Base-by-base conservation (phyloP, 2,888 invertebrate genomes). In the Odontocerum albicorne region DNA sequence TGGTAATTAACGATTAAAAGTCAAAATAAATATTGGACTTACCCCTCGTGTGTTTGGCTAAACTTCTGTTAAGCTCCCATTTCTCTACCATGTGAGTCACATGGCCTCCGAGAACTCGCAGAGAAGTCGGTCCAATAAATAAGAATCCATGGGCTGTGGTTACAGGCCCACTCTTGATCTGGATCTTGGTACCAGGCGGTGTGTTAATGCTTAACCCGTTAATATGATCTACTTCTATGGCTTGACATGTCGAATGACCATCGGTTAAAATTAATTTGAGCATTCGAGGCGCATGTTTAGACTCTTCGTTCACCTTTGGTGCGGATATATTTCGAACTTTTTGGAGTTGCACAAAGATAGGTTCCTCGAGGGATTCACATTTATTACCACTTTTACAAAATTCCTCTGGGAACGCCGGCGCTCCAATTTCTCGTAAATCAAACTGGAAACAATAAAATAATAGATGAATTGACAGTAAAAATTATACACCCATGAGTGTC, bases 291-390 rank as follows among this genome's bases (percentile, higher is more conserved):
- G 92, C 91, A 56, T 81, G 79, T 60, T 82, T 83, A 4, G 90
- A 90, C 61, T 92, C 91, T 71, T 94, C 93, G 70, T 93, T 92
- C 10, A 86, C 86, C 74, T 95, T 96, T 3, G 96, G 95, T 21
- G 93, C 92, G 8, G 93, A 84, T 39, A 94, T 85, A 75, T 96
- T 95, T 10, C 92, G 82, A 43, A 94, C 79, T 73, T 92, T 92
- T 69, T 89, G 88, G 64, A 96, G 85, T 80, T 96, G 96, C 38
- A 96, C 77, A 31, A 96, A 86, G 61, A 93, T 75, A n/a, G 77
- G 73, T 13, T 75, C 78, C 50, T 77, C 72, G 43, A 83, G 66
- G 2, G 63, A 64, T 60, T 71, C 72, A 2, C 71, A 68, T 61
- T 76, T 78, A 22, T 72, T 64, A 16, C 76, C 74, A 43, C 81